phyloP scores from a whole-genome alignment of 2,113 vertebrate species.

The Psilopogon haemacephalus region DNA sequence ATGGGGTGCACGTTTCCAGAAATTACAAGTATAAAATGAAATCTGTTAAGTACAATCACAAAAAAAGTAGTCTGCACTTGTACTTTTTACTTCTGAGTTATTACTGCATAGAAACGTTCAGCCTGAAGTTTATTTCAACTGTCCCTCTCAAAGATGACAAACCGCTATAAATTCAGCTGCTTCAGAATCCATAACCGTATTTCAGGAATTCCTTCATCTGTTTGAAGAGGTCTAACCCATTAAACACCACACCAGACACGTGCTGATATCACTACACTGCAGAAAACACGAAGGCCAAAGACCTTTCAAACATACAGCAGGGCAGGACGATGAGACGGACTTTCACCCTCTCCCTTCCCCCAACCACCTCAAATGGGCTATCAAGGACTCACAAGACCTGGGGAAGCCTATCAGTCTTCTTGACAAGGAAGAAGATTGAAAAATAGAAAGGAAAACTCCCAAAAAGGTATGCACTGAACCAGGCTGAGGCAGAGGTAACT shows the following conservation, averaged over 20 bases:
- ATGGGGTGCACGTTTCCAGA: neutral
- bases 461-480: neutral
- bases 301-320: neutral
- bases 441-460: neutral
- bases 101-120: neutral
- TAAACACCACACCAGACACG: neutral
- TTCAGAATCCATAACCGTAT: neutral
- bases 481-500: neutral
- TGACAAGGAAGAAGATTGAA: neutral
- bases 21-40: neutral
- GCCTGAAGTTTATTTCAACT: neutral
- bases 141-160: neutral
- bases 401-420: neutral
- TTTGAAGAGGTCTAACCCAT: neutral
- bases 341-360: fast-evolving
- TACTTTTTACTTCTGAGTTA: neutral
- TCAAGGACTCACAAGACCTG: neutral
- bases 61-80: neutral
- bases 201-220: neutral
- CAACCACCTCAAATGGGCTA: neutral
- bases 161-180: neutral
- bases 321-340: neutral
- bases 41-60: neutral
- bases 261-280: neutral
- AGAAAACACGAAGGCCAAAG: neutral